Base-by-base conservation (phyloP, 2,113 vertebrate genomes). In the Notiomystis cincta region DNA sequence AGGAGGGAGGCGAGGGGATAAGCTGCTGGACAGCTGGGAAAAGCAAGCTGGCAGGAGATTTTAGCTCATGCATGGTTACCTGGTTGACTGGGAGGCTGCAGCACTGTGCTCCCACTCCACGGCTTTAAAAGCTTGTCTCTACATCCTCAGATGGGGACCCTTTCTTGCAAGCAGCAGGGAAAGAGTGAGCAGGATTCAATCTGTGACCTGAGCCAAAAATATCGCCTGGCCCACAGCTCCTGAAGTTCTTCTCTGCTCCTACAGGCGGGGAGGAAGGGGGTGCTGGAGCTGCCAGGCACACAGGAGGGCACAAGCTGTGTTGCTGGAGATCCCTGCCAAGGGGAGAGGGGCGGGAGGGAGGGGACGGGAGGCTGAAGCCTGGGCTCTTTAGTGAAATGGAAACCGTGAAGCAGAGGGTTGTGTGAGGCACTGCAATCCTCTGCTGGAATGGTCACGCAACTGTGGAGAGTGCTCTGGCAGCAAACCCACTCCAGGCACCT, bases 131-230 rank as follows among this genome's bases (percentile, higher is more conserved):
- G 24, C 65, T 95, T 5, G 7, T 66, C 70, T 87, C 86, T 83
- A 79, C 89, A 93, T 93, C 82, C 78, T 98, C 21, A 3, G 76
- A 10, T 72, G 61, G 38, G 60, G 66, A 44, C 83, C 67, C 90
- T 81, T 96, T 90, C 96, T 97, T 98, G 94, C 95, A 98, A 98
- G 98, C 96, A 96, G 97, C 98, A 97, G 98, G 96, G 81, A 72
- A 96, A 82, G 91, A 91, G 77, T 87, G 84, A 66, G 84, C 82
- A 89, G 90, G 96, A 97, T 90, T 92, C 35, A 62, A 95, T 96
- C 97, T 96, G 98, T 96, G 98, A 98, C 97, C 81, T 57, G 67
- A 95, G 97, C 98, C 98, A 98, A 98, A 98, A 99, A 99, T 99
- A 99, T 97, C 97, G 82, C 89, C 82, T 80, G 93, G 92, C 87